These are phyloP conservation scores for Oreochromis niloticus DNA, from an alignment of 2,113 vertebrate species.

Conservation along the genomic window DNA sequence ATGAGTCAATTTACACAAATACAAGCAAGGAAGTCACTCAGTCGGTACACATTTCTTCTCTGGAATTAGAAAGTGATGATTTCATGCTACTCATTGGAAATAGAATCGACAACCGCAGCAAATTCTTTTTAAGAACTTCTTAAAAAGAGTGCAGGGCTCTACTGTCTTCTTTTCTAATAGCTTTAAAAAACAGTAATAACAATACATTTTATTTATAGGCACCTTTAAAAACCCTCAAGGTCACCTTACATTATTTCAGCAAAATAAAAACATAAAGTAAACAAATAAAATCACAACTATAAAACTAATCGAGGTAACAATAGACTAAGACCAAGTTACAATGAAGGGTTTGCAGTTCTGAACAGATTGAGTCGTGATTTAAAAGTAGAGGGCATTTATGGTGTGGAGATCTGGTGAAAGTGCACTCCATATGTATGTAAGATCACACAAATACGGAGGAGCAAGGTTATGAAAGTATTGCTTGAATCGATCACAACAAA, in stretches of 20 bases:
- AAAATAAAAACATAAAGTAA: neutral
- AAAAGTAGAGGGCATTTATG: neutral
- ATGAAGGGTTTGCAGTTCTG: neutral
- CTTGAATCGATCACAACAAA: neutral
- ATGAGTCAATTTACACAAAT: neutral
- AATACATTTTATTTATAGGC: neutral
- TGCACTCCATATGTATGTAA: neutral
- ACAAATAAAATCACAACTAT: neutral
- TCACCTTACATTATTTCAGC: neutral
- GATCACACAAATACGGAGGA: neutral
- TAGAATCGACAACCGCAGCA: neutral
- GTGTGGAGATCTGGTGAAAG: neutral
- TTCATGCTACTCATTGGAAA: neutral
- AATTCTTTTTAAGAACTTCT: neutral
- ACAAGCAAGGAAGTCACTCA: neutral
- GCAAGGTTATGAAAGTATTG: neutral
- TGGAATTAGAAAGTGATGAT: neutral
- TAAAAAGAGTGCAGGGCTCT: neutral
- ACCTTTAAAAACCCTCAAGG: neutral
- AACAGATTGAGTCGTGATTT: neutral
- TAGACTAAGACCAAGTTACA: neutral
- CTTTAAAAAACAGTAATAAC: neutral
- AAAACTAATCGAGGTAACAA: neutral
- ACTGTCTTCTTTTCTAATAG: neutral
- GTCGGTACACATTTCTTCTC: neutral